Evolutionary conservation across 1,140 invertebrate species (phyloP).

Genomic region (Pissodes strobi): DNA sequence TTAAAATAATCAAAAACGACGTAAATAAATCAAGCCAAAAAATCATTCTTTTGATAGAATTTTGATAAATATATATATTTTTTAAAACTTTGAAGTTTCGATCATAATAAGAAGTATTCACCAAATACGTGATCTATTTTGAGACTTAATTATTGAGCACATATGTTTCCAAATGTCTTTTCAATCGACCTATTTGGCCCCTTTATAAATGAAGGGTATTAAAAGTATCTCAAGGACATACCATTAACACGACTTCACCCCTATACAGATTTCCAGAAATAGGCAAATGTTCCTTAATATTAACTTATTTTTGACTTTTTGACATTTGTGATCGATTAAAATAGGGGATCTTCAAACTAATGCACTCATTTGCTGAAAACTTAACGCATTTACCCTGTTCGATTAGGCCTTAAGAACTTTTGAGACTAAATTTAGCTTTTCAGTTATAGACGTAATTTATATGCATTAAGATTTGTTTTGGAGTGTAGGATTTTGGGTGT

Average conservation of each 20-base stretch:
- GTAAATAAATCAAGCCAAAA: too few species aligned
- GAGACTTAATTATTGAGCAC: constrained; percentile 2
- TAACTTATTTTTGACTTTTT: constrained; percentile 30
- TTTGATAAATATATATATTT: too few species aligned
- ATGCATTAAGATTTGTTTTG: constrained; percentile 17
- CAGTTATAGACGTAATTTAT: constrained; percentile 20
- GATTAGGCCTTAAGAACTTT: constrained; percentile 13
- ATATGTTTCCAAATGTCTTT: constrained; percentile 18
- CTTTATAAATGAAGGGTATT: constrained; percentile 19
- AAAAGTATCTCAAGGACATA: constrained; percentile 13
- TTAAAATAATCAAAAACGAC: too few species aligned
- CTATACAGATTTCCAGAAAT: constrained; percentile 29
- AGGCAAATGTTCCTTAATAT: constrained; percentile 32
- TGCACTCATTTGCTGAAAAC: constrained; percentile 32
- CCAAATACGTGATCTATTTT: too few species aligned
- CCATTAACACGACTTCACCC: constrained; percentile 16
- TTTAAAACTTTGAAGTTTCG: too few species aligned
- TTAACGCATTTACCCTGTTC: constrained; percentile 25
- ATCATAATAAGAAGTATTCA: too few species aligned
- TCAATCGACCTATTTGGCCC: constrained; percentile 17
- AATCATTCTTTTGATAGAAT: too few species aligned
- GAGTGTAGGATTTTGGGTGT: not conserved
- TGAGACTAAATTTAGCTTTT: constrained; percentile 15
- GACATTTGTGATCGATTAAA: constrained; percentile 33
- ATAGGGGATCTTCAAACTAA: constrained; percentile 22